phyloP scores from a whole-genome alignment of 2,888 invertebrate genomes.

The Caenorhabditis japonica region DNA sequence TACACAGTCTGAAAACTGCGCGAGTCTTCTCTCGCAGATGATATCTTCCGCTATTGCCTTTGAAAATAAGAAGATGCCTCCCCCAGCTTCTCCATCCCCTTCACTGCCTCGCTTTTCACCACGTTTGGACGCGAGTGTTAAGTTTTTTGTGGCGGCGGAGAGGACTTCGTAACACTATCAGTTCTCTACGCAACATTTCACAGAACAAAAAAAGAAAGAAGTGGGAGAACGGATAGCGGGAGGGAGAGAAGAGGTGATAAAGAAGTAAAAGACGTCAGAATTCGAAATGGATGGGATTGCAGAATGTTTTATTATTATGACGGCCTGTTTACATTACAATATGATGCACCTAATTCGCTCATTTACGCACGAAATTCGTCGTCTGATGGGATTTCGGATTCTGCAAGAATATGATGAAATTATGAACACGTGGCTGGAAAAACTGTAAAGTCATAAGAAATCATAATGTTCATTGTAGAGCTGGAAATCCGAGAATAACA shows the following conservation, averaged over 20 bases:
- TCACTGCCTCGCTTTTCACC: conserved; percentile 11
- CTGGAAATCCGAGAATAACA: too few relatives aligned
- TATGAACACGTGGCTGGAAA: neutral
- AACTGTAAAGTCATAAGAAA: conserved; percentile 6
- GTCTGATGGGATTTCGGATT: conserved; percentile 11
- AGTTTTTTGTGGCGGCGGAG: conserved; percentile 38
- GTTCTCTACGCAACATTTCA: conserved; percentile 6
- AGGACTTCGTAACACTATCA: conserved; percentile 17
- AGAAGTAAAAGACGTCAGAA: neutral
- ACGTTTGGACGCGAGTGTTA: conserved; percentile 42
- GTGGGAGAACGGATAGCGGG: neutral
- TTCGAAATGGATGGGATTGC: neutral
- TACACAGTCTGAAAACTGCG: conserved; percentile 45
- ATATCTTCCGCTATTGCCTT: conserved; percentile 24
- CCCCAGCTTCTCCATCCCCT: conserved; percentile 12
- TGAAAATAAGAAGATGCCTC: conserved; percentile 5
- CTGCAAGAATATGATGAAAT: conserved; percentile 1
- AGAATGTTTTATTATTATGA: conserved; percentile 39
- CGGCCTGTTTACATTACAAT: conserved; percentile 46
- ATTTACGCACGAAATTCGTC: conserved; percentile 17
- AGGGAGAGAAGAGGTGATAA: neutral
- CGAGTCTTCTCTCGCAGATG: conserved; percentile 39
- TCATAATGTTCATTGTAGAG: too few relatives aligned
- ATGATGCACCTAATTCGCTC: conserved; percentile 27
- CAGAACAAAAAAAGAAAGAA: neutral